Evolutionary conservation across 2,888 invertebrate genomes (phyloP).

Genomic region (Malacosoma neustria): DNA sequence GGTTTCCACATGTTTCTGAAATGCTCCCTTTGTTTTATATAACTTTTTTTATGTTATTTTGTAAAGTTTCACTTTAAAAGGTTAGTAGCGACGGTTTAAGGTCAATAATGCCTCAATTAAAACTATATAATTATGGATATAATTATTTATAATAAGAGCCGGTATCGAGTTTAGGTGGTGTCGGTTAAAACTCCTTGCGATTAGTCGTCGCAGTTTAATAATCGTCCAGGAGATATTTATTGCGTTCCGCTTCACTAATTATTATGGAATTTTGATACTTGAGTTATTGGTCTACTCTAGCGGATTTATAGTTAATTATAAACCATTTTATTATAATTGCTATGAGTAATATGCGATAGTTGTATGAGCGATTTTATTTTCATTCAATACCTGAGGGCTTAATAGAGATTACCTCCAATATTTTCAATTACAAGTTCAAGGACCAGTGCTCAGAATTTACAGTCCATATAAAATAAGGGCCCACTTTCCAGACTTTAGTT

Average conservation of each 20-base stretch:
- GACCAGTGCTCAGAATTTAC: too few relatives aligned
- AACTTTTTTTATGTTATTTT: too few relatives aligned
- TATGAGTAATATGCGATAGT: slow-evolving; percentile 16
- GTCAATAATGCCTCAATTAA: not conserved
- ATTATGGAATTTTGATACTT: slow-evolving; percentile 70
- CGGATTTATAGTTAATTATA: slow-evolving; percentile 34
- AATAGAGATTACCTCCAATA: too few relatives aligned
- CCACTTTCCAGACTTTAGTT: too few relatives aligned
- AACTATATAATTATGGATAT: not conserved
- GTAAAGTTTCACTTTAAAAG: too few relatives aligned
- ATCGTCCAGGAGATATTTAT: slow-evolving; percentile 65
- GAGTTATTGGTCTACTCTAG: slow-evolving; percentile 47
- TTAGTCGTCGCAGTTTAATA: slow-evolving; percentile 61
- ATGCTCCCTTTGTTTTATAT: too few relatives aligned
- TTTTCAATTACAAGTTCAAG: too few relatives aligned
- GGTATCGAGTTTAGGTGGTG: slow-evolving; percentile 34
- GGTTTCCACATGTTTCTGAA: too few relatives aligned
- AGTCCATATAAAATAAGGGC: too few relatives aligned
- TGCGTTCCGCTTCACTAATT: slow-evolving; percentile 55
- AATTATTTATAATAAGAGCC: slow-evolving; percentile 1
- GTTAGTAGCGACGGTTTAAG: too few relatives aligned
- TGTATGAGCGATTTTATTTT: too few relatives aligned
- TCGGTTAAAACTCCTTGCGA: slow-evolving; percentile 47
- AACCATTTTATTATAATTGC: slow-evolving; percentile 34
- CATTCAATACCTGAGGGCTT: too few relatives aligned